Evolutionary conservation across 2,797 vertebrate species (phyloP).

Genomic region (Halcyon badia): DNA sequence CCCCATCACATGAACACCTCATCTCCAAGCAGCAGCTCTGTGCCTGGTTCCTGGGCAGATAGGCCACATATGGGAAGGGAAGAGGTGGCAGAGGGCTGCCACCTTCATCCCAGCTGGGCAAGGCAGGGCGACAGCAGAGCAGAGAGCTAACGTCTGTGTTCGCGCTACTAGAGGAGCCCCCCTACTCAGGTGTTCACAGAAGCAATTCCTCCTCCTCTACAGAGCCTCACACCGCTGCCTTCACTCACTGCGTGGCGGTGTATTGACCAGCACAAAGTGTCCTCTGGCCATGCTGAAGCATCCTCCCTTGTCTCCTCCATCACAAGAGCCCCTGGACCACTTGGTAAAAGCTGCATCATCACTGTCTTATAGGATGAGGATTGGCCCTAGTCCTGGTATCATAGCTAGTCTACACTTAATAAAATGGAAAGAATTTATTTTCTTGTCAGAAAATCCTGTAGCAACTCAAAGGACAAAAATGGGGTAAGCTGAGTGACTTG

Average conservation of each 20-base stretch:
- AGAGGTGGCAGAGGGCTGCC: not conserved
- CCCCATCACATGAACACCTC: not conserved
- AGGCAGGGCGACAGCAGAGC: not conserved
- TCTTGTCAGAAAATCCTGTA: not conserved
- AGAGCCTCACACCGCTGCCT: not conserved
- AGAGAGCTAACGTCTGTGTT: not conserved
- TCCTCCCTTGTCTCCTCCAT: not conserved
- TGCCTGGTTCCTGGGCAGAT: not conserved
- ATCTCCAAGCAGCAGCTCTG: rapidly evolving
- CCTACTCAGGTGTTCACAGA: not conserved
- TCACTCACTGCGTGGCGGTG: rapidly evolving
- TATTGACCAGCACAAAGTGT: rapidly evolving
- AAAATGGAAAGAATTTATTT: not conserved
- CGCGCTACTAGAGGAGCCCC: not conserved
- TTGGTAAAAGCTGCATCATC: not conserved
- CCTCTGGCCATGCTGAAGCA: rapidly evolving
- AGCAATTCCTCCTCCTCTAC: not conserved
- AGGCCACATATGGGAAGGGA: not conserved
- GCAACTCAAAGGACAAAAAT: not conserved
- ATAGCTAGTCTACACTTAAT: not conserved
- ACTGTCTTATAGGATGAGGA: not conserved
- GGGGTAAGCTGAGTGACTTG: not conserved
- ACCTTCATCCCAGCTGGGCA: rapidly evolving
- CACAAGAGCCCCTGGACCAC: rapidly evolving
- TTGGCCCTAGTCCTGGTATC: not conserved